Percentiles rank a stretch among this genome's conserved stretches.
phyloP scores from a whole-genome alignment of 1,140 invertebrate genomes.

The Cydia splendana region DNA sequence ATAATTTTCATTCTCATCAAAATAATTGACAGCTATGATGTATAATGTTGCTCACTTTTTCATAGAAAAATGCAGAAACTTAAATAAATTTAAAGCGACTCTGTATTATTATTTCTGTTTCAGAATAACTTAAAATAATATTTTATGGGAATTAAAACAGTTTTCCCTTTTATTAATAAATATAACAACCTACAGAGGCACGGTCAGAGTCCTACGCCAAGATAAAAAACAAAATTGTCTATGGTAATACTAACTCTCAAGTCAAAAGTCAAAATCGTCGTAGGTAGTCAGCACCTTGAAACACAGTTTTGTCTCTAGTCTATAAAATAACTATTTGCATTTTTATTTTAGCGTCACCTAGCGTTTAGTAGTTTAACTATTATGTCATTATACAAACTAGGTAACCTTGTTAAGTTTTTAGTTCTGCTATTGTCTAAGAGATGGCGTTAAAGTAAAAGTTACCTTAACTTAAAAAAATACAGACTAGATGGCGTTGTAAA shows the following conservation, averaged over 20 bases:
- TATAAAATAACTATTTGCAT: not conserved
- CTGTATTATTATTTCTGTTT: not conserved
- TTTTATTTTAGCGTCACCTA: conserved; percentile 1
- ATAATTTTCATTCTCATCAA: conserved; percentile 68
- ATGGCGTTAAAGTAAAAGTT: not conserved
- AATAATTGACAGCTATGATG: conserved; percentile 51
- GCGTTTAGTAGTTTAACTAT: not conserved
- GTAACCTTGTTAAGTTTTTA: too few species aligned
- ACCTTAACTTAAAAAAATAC: not conserved
- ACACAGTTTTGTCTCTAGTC: too few species aligned
- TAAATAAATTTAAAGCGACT: not conserved
- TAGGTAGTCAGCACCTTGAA: not conserved
- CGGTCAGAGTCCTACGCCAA: not conserved
- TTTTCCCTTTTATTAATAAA: not conserved
- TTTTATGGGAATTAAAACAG: not conserved
- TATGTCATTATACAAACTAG: too few species aligned
- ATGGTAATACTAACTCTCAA: not conserved
- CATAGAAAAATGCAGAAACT: not conserved
- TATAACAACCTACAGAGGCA: not conserved
- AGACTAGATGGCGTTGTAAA: not conserved
- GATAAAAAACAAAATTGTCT: not conserved
- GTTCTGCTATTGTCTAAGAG: not conserved
- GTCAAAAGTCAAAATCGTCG: not conserved
- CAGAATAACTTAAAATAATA: not conserved
- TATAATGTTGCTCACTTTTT: conserved; percentile 10